Base-by-base conservation (phyloP, 2,797 vertebrate genomes). In the Rhabdophis nuchalis region DNA sequence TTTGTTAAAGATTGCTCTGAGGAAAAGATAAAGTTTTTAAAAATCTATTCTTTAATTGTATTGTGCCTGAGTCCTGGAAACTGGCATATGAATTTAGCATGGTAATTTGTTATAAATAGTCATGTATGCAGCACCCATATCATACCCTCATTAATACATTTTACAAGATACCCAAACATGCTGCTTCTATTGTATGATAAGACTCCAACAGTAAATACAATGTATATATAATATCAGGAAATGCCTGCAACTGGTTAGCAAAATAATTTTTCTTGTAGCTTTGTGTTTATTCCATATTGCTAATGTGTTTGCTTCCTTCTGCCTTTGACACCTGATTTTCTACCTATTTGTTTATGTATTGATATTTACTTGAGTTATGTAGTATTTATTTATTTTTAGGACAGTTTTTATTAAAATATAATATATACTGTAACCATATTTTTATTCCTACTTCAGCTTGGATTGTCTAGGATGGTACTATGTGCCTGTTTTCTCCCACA, bases 1-100 rank as follows among this genome's bases (percentile, higher is more conserved):
- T 91, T 96, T n/a, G 93, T 93, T 68, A 97, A 92, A 36, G 7
- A 92, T 32, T 94, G 61, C 89, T 96, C 97, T 97, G 92, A 36
- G 41, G 72, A 94, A 64, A 95, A 53, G 91, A 25, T 61, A 6
- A 86, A 29, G n/a, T 29, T 86, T 54, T 36, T 16, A 10, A 14
- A 53, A 41, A 6, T 16, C 0, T 52, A 8, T 32, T 46, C 16
- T 4, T 25, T 53, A 46, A 82, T 25, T 13, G 4, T 25, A 46
- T 25, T 82, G 10, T 82, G 10, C 36, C 41, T 25, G 13, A 27
- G 18, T 68, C 52, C 57, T 11, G 86, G 41, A 58, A 57, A 57
- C 9, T 52, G 10, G 29, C 29, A 9, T 50, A 52, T 2, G 58
- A 57, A 53, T 88, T 82, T 53, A 46, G 85, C 3, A 87, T 20